These are phyloP conservation scores for Colius striatus DNA, from an alignment of 2,113 vertebrate species.

Conservation along the genomic window DNA sequence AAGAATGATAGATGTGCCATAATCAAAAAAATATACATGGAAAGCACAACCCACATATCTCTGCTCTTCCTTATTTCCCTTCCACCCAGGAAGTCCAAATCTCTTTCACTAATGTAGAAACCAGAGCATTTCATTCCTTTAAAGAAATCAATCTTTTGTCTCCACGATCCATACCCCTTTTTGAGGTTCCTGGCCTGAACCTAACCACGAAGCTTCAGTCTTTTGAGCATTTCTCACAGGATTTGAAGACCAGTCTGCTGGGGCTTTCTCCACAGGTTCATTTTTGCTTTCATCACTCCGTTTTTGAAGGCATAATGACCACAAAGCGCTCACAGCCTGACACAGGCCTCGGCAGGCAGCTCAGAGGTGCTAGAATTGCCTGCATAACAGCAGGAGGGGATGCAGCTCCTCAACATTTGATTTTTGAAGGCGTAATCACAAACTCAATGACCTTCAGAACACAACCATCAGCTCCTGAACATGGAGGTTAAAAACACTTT, in stretches of 20 bases:
- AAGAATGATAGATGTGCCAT: constrained; percentile 43
- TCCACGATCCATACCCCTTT: not conserved
- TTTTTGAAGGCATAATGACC: not conserved
- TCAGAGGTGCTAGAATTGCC: not conserved
- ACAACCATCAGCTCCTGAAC: not conserved
- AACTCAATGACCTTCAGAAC: not conserved
- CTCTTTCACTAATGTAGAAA: not conserved
- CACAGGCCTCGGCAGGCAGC: not conserved
- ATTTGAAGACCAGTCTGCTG: not conserved
- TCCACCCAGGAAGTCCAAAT: not conserved
- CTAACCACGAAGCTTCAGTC: not conserved
- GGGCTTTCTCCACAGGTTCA: not conserved
- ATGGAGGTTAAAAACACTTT: not conserved
- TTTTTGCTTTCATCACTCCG: not conserved
- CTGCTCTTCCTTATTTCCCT: not conserved
- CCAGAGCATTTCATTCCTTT: not conserved
- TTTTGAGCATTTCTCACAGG: not conserved
- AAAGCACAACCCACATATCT: not conserved
- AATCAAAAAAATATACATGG: constrained; percentile 58
- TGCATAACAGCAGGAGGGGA: not conserved
- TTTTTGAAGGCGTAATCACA: not conserved
- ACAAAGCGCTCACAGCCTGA: not conserved
- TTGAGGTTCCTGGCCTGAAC: not conserved
- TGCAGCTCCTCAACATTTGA: not conserved
- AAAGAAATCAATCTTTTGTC: not conserved